These are phyloP conservation scores for Parasteatoda tepidariorum DNA, from an alignment of 1,140 invertebrate species.

Conservation along the genomic window DNA sequence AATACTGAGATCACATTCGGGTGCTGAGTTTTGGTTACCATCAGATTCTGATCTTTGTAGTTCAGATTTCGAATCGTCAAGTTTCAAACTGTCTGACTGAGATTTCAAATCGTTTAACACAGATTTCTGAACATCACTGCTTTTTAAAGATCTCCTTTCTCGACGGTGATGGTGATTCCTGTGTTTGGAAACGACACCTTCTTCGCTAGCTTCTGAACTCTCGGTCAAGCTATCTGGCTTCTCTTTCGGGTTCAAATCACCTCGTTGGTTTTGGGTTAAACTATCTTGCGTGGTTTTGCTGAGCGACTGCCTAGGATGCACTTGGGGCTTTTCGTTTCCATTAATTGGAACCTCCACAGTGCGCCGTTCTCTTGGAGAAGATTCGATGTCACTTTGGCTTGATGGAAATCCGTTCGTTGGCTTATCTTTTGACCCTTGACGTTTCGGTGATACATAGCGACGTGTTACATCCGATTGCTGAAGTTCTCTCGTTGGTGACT, in stretches of 20 bases:
- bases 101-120: slow-evolving; percentile 14
- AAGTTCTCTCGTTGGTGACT: background rate
- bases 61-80: slow-evolving; percentile 30
- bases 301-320: slow-evolving; percentile 1
- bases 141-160: slow-evolving; percentile 32
- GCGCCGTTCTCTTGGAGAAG: background rate
- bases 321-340: slow-evolving; percentile 1
- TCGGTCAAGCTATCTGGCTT: slow-evolving; percentile 35
- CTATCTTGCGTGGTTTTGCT: background rate
- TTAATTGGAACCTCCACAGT: background rate
- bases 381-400: background rate
- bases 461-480: background rate
- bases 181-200: slow-evolving; percentile 13
- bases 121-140: slow-evolving; percentile 35
- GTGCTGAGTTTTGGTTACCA: slow-evolving; percentile 43
- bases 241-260: background rate
- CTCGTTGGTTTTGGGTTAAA: background rate
- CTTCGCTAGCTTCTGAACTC: slow-evolving; percentile 25
- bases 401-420: background rate
- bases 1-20: slow-evolving; percentile 51
- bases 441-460: background rate
- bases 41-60: slow-evolving; percentile 49
- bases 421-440: background rate
- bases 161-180: slow-evolving; percentile 22
- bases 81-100: background rate